These are phyloP conservation scores for Melospiza georgiana DNA, from an alignment of 2,113 vertebrate genomes.

Conservation along the genomic window DNA sequence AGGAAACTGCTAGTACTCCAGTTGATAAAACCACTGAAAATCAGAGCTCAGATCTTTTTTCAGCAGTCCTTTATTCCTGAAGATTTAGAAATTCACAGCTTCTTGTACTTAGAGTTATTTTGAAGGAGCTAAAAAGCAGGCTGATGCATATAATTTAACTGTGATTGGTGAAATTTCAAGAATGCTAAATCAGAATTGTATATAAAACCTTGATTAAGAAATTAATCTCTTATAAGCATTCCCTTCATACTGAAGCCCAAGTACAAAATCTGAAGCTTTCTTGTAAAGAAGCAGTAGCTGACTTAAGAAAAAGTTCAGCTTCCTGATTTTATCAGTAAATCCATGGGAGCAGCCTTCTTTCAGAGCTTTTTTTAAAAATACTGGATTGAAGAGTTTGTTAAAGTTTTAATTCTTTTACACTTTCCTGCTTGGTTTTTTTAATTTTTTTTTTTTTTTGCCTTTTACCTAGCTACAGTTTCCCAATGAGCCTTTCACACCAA, in stretches of 20 bases:
- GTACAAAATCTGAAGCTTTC: slow-evolving; percentile 12
- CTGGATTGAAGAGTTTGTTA: background rate
- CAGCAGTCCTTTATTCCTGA: background rate
- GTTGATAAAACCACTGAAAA: background rate
- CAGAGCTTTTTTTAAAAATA: background rate
- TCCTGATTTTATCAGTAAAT: slow-evolving; percentile 26
- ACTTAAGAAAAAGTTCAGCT: slow-evolving; percentile 18
- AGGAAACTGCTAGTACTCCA: background rate
- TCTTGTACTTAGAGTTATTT: slow-evolving; percentile 4
- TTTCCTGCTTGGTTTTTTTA: background rate
- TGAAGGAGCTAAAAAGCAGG: slow-evolving; percentile 15
- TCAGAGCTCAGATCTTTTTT: background rate
- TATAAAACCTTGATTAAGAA: slow-evolving; percentile 32
- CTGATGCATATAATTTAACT: slow-evolving; percentile 40
- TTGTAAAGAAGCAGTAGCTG: slow-evolving; percentile 13
- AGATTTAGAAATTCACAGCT: background rate
- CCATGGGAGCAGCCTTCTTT: background rate
- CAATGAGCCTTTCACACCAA: background rate
- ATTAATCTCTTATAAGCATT: slow-evolving; percentile 39
- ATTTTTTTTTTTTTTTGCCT: background rate
- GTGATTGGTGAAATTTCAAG: slow-evolving; percentile 30
- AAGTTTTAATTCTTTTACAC: background rate
- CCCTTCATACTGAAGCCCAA: slow-evolving; percentile 15
- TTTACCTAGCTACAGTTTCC: background rate
- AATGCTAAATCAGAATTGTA: slow-evolving; percentile 34